Percentiles rank a stretch among this genome's conserved stretches.
phyloP scores from a whole-genome alignment of 2,888 invertebrate species.

The Coremacera marginata region DNA sequence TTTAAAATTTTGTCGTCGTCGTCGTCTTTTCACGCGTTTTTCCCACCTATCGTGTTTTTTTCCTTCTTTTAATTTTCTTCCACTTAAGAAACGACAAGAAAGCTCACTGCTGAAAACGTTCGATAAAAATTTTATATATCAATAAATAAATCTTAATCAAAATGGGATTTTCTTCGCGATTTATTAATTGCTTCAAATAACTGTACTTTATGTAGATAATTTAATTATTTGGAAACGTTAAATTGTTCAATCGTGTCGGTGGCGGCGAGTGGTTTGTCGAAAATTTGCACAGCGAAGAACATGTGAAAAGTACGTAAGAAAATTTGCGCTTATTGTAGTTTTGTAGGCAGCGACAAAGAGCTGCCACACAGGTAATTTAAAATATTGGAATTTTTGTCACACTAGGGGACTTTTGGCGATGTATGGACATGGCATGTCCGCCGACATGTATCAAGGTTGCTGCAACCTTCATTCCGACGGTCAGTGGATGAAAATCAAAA shows the following conservation, averaged over 20 bases:
- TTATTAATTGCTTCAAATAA: no score
- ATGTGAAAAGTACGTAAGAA: not conserved
- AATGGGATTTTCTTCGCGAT: no score
- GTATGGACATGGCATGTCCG: no score
- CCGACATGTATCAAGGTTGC: no score
- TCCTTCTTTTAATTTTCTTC: not conserved
- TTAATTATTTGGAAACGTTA: not conserved
- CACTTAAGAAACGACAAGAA: not conserved
- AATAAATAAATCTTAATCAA: not conserved
- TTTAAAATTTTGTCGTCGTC: constrained; percentile 33
- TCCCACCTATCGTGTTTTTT: constrained; percentile 18
- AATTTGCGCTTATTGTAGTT: not conserved
- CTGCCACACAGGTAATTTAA: not conserved
- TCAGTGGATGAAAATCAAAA: no score
- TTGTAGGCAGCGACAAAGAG: not conserved
- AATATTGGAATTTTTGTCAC: no score
- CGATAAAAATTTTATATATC: not conserved
- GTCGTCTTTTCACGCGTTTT: constrained; percentile 25
- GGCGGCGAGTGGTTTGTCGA: constrained; percentile 9
- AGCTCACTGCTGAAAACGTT: not conserved
- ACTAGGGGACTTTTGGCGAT: no score
- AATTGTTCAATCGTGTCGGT: not conserved
- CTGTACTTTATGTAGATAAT: not conserved
- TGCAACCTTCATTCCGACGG: no score
- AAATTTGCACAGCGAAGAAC: constrained; percentile 12